Evolutionary conservation across 2,113 vertebrate genomes (phyloP).

Genomic region (Capreolus pygargus): DNA sequence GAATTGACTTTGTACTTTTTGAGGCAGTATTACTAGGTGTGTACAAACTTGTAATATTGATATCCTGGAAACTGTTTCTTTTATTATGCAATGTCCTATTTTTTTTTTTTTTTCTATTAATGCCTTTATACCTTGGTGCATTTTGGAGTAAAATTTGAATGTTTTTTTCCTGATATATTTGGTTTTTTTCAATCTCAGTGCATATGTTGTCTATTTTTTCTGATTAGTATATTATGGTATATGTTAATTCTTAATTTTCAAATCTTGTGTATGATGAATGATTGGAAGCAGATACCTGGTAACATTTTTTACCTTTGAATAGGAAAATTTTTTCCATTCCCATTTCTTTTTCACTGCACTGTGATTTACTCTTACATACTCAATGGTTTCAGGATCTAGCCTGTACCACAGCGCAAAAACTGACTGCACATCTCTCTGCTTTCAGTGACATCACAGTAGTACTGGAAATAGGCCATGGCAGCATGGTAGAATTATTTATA

Average conservation of each 20-base stretch:
- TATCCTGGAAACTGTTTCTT: not conserved
- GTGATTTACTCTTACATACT: not conserved
- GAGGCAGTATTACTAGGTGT: not conserved
- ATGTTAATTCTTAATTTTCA: not conserved
- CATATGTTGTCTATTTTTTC: not conserved
- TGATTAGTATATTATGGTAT: not conserved
- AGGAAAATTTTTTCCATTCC: not conserved
- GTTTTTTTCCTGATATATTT: not conserved
- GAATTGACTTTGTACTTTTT: not conserved
- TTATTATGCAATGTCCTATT: not conserved
- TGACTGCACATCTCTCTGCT: not conserved
- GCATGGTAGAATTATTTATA: not conserved
- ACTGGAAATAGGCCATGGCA: not conserved
- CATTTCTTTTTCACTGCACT: not conserved
- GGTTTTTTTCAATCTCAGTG: not conserved
- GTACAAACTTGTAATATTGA: not conserved
- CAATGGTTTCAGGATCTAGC: not conserved
- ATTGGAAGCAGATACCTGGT: not conserved
- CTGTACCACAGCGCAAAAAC: not conserved
- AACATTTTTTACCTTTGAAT: not conserved
- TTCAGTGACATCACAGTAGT: not conserved
- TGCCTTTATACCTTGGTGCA: not conserved
- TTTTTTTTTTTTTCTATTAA: not conserved
- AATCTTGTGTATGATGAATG: not conserved
- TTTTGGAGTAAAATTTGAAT: not conserved